Conservation (phyloP, 2,113 vertebrate species). For the Brachyistius frenatus region DNA sequence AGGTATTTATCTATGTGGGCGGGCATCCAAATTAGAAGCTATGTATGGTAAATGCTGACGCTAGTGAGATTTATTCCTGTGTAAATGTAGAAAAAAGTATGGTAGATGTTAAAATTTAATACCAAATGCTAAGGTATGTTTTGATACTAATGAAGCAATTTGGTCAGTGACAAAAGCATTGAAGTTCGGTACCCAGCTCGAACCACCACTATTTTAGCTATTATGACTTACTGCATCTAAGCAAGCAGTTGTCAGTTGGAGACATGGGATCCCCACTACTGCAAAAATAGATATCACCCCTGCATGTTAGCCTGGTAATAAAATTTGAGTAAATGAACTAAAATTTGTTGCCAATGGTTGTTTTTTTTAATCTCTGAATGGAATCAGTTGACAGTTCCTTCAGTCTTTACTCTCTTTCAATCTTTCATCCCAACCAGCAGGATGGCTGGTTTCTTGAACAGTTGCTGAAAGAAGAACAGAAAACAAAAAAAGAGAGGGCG, state of each 20-base stretch:
- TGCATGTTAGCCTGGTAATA: constrained; percentile 17
- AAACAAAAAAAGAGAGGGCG: constrained; percentile 44
- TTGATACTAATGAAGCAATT: too few species aligned
- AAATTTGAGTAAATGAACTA: constrained; percentile 40
- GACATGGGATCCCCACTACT: constrained; percentile 32
- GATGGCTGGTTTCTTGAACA: constrained; percentile 61
- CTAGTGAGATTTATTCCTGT: too few species aligned
- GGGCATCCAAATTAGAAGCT: too few species aligned
- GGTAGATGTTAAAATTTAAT: too few species aligned
- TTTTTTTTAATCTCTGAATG: constrained; percentile 56
- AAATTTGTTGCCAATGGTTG: constrained; percentile 37
- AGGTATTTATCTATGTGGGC: too few species aligned
- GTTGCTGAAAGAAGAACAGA: constrained; percentile 61
- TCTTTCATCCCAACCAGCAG: constrained; percentile 76
- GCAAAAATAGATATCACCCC: constrained; percentile 10
- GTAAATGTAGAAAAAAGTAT: too few species aligned
- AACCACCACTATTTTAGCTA: constrained; percentile 4
- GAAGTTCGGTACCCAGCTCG: too few species aligned
- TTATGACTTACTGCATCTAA: constrained; percentile 1
- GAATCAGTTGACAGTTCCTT: constrained; percentile 53
- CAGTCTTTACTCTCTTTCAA: constrained; percentile 51
- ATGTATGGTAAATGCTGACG: too few species aligned
- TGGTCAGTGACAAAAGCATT: too few species aligned
- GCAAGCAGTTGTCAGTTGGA: constrained; percentile 23
- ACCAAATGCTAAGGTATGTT: too few species aligned